Base-by-base conservation (phyloP, 2,888 invertebrate species). In the Macropis europaea region DNA sequence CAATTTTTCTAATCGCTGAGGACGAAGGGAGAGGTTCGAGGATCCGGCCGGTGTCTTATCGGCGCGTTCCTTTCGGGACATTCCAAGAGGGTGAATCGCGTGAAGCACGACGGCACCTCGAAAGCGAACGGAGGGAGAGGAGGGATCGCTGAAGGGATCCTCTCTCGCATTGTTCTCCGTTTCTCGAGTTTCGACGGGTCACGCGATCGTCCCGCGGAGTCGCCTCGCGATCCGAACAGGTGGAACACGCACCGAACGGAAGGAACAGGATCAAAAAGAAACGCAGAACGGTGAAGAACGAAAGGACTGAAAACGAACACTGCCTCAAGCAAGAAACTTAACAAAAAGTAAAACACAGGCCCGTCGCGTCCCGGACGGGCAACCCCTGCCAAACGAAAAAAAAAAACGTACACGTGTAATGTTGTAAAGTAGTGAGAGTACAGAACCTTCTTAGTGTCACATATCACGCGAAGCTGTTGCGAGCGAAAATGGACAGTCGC, bases 381-480 rank as follows among this genome's bases (percentile, higher is more conserved):
- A 42, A 76, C 54, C 76, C 81, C 82, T 84, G 84, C 85, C 84
- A 86, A 86, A 86, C 80, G 64, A 66, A 79, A 86, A 86, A 86
- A 79, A 62, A 66, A 79, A 81, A 79, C 76, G 82, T 81, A 77
- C 82, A 79, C 77, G 79, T 81, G 84, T 84, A 82, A 82, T 76
- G 68, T 81, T 81, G 71, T 82, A 83, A 82, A 82, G 81, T 82
- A 85, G 80, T 59, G 75, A 75, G 76, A 82, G 78, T 77, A 73
- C 80, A 56, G 75, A 79, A 78, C 40, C 63, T 60, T 79, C 76
- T 86, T 86, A 86, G 86, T 86, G 82, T 85, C 84, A 87, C 87
- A 87, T 87, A 87, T 87, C 87, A 87, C 77, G 82, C 78, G 73
- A 73, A 73, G 71, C 63, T 64, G 76, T 76, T 76, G 72, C 45